Conservation (phyloP, 2,888 invertebrate genomes). For the Eueremaeus valkanovi region DNA sequence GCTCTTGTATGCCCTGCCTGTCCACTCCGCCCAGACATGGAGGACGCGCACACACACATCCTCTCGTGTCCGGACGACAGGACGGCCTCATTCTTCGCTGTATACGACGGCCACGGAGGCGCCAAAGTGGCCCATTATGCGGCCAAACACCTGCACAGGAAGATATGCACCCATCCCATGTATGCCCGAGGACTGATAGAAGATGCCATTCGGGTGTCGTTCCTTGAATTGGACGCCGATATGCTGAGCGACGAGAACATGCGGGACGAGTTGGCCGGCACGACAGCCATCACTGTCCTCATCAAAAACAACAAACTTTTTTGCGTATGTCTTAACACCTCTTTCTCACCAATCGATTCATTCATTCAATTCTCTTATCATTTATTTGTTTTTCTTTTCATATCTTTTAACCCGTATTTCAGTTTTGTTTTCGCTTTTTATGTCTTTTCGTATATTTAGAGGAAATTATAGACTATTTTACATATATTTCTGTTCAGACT, state of each 20-base stretch:
- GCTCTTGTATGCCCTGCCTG: neutral
- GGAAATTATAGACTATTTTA: no score
- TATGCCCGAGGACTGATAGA: slow-evolving; percentile 76
- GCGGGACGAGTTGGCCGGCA: slow-evolving; percentile 76
- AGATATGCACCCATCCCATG: slow-evolving; percentile 73
- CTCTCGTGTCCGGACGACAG: slow-evolving; percentile 88
- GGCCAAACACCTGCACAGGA: slow-evolving; percentile 89
- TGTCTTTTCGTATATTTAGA: no score
- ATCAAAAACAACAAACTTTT: slow-evolving; percentile 79
- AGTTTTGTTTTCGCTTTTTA: no score
- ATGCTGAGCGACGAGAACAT: slow-evolving; percentile 82
- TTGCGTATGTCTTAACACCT: no score
- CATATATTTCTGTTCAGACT: no score
- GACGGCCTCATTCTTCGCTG: slow-evolving; percentile 88
- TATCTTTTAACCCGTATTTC: no score
- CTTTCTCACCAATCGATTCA: no score
- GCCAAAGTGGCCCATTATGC: slow-evolving; percentile 89
- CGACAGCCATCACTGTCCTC: slow-evolving; percentile 53
- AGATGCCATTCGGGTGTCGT: slow-evolving; percentile 81
- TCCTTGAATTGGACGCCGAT: slow-evolving; percentile 83
- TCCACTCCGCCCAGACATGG: slow-evolving; percentile 64
- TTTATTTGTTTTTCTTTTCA: no score
- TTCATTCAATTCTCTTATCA: no score
- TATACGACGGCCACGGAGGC: slow-evolving; percentile 93
- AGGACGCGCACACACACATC: slow-evolving; percentile 96